Evolutionary conservation across 2,797 vertebrate genomes (phyloP), one percentile per base, ranked within the genome.

Genomic region (Helarctos malayanus): DNA sequence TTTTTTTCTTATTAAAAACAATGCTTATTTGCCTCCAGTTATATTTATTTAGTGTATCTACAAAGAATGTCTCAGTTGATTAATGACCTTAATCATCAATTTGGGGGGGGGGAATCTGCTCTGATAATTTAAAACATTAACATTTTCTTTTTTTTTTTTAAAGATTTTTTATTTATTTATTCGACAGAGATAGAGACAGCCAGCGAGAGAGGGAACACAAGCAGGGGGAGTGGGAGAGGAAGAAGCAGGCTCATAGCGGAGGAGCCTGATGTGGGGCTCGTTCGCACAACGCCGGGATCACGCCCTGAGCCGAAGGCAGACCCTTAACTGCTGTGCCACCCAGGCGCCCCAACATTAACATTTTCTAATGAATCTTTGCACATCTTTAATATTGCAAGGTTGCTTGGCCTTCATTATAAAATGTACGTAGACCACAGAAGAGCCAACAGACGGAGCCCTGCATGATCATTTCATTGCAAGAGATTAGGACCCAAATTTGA

Each of bases 71-170:
- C 9, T 81, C 57, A 32, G 68, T 54, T 88, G 83, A 92, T 88
- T 92, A 89, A 79, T 91, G 75, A 89, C 49, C 45, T 96, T 95
- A 94, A 69, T 80, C 35, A 94, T 73, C 78, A 73, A 14, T 92
- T 97, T 87, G 21, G 76, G 45, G 92, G 14, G 38, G 83, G 93
- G 41, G 41, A 96, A 92, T 96, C 65, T 96, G 19, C 57, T 95
- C 84, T 65, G 78, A 88, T 96, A 82, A 96, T 83, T 92, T 79
- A 94, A 82, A 88, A n/a, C 12, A 61, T 27, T 61, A 16, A 41
- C 2, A 14, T 75, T 93, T 85, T 21, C 54, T 96, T 38, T 38
- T 38, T 38, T 38, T 38, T 38, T 38, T 38, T 38, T 38, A 38
- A 35, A 38, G 35, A 38, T 38, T 38, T 38, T 38, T 38, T 38